Conservation (phyloP, 2,888 invertebrate species). For the Eupsilia transversa region DNA sequence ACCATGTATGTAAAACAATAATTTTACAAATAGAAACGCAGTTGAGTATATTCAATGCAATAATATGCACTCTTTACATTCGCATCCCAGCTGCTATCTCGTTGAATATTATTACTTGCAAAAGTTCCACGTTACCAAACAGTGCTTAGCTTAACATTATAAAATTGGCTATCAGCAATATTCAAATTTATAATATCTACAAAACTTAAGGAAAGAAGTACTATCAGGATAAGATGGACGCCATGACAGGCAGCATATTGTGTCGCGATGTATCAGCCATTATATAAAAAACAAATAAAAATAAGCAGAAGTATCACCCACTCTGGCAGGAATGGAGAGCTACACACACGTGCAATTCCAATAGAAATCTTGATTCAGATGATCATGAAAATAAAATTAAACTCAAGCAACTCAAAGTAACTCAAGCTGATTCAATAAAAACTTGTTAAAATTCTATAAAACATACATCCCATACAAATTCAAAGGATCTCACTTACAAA, state of each 20-base stretch:
- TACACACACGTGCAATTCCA: background rate
- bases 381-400: background rate
- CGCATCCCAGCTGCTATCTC: background rate
- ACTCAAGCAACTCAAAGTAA: no score
- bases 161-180: background rate
- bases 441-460: background rate
- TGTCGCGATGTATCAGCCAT: no score
- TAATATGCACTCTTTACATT: constrained; percentile 2
- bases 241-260: no score
- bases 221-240: no score
- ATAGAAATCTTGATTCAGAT: background rate
- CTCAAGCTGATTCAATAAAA: constrained; percentile 11
- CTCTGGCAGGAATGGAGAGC: background rate
- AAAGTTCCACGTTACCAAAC: background rate
- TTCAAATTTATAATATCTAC: background rate
- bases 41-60: constrained; percentile 1
- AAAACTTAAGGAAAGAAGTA: no score
- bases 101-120: background rate
- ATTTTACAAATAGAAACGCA: background rate
- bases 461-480: constrained; percentile 5
- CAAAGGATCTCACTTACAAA: constrained; percentile 3
- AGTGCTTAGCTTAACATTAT: background rate
- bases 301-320: no score
- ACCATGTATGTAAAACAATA: background rate
- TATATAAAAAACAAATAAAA: no score